Percentiles rank a stretch among this genome's conserved stretches.
These are phyloP conservation scores for Nebria brevicollis DNA, from an alignment of 2,888 invertebrate genomes.

Conservation along the genomic window DNA sequence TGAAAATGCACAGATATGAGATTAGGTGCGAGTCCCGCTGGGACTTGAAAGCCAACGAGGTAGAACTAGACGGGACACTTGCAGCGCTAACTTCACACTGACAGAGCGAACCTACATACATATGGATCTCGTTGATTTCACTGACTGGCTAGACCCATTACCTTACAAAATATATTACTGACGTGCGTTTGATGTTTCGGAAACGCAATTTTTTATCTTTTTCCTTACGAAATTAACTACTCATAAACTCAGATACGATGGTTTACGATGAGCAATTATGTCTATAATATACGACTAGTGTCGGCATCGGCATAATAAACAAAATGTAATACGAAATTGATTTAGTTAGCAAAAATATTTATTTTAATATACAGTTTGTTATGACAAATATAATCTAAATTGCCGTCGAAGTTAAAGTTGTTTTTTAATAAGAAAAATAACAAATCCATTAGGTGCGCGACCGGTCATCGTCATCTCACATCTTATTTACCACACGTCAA, in stretches of 20 bases:
- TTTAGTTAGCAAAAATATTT: background rate
- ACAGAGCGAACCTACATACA: background rate
- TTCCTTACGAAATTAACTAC: slow-evolving; percentile 37
- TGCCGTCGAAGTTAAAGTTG: background rate
- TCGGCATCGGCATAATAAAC: slow-evolving; percentile 18
- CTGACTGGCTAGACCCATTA: background rate
- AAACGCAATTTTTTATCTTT: slow-evolving; percentile 4
- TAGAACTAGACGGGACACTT: background rate
- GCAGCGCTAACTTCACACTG: background rate
- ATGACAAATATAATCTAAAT: no score
- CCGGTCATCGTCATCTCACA: background rate
- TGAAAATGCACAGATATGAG: slow-evolving; percentile 56
- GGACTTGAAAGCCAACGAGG: background rate
- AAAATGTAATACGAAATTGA: slow-evolving; percentile 5
- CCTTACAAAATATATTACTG: background rate
- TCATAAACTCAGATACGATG: slow-evolving; percentile 38
- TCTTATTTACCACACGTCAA: slow-evolving; percentile 1
- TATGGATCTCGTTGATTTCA: background rate
- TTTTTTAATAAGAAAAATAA: background rate
- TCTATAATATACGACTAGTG: slow-evolving; percentile 30
- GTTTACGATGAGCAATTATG: slow-evolving; percentile 39
- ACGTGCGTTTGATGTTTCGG: background rate
- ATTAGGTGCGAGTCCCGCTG: slow-evolving; percentile 56
- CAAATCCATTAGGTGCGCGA: background rate
- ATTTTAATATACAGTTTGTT: no score